These are phyloP conservation scores for Aleiodes leptofemur DNA, from an alignment of 2,888 invertebrate species.

Conservation along the genomic window DNA sequence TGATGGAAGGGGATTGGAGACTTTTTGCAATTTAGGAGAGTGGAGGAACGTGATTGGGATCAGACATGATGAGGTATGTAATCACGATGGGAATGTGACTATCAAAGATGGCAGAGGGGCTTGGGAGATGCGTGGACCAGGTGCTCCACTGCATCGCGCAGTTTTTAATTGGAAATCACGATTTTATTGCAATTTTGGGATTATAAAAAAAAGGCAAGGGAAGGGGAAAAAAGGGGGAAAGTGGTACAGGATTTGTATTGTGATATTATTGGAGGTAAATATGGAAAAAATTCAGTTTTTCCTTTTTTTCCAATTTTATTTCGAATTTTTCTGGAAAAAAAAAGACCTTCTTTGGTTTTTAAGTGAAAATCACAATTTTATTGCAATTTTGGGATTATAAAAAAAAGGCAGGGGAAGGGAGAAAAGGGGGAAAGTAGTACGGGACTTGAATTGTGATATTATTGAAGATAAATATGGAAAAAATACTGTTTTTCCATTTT, in stretches of 20 bases:
- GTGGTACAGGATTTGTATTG: no score
- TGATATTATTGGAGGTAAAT: no score
- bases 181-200: no score
- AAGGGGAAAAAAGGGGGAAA: no score
- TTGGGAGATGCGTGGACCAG: constrained; percentile 56
- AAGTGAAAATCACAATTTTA: no score
- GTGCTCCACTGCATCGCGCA: constrained; percentile 25
- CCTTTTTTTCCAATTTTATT: not conserved
- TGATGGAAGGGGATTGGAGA: not conserved
- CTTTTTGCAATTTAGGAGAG: not conserved
- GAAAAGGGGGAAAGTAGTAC: no score
- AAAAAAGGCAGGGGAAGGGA: no score
- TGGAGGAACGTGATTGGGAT: not conserved
- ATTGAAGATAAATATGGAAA: not conserved
- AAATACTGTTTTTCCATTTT: no score
- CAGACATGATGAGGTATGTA: constrained; percentile 68
- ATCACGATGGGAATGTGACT: not conserved
- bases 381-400: no score
- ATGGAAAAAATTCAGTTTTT: not conserved
- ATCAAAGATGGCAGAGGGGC: constrained; percentile 66
- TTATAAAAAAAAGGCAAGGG: no score
- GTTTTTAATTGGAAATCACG: not conserved
- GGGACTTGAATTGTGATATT: not conserved
- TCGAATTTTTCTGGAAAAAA: no score
- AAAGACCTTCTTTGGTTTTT: no score